Conservation (phyloP, 2,888 invertebrate species). For the Ypsolopha sequella region DNA sequence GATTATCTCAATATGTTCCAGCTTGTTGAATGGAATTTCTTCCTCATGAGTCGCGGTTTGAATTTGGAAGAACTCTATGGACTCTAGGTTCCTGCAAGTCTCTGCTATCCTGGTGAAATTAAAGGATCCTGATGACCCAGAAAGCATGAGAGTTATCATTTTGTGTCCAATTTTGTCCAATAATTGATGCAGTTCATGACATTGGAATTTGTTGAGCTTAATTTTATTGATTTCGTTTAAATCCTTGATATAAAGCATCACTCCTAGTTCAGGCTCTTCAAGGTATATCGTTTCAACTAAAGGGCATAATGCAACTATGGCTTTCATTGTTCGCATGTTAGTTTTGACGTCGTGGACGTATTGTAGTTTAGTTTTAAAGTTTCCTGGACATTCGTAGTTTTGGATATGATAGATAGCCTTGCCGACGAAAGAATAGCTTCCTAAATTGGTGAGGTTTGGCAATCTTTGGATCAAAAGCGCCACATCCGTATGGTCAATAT, state of each 20-base stretch:
- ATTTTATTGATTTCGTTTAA: slow-evolving; percentile 63
- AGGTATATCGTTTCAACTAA: slow-evolving; percentile 74
- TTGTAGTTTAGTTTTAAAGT: slow-evolving; percentile 73
- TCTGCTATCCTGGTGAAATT: slow-evolving; percentile 72
- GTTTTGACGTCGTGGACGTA: slow-evolving; percentile 77
- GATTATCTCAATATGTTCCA: slow-evolving; percentile 76
- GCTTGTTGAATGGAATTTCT: slow-evolving; percentile 68
- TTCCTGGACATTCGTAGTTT: slow-evolving; percentile 57
- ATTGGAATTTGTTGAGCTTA: slow-evolving; percentile 74
- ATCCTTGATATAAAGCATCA: slow-evolving; percentile 59
- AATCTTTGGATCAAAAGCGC: slow-evolving; percentile 73
- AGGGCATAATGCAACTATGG: slow-evolving; percentile 73
- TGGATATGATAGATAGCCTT: slow-evolving; percentile 70
- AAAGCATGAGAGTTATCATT: slow-evolving; percentile 69
- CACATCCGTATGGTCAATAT: slow-evolving; percentile 75
- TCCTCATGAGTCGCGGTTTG: slow-evolving; percentile 70
- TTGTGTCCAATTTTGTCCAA: slow-evolving; percentile 67
- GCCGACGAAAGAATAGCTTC: slow-evolving; percentile 78
- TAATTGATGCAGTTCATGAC: slow-evolving; percentile 71
- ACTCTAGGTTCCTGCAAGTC: slow-evolving; percentile 70
- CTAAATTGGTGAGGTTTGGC: slow-evolving; percentile 74
- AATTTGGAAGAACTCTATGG: slow-evolving; percentile 76
- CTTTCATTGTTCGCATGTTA: slow-evolving; percentile 68
- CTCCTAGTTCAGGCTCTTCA: slow-evolving; percentile 72
- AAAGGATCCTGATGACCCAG: slow-evolving; percentile 67